These are phyloP conservation scores for Tenthredo mesomela DNA, from an alignment of 2,888 invertebrate genomes.

Conservation along the genomic window DNA sequence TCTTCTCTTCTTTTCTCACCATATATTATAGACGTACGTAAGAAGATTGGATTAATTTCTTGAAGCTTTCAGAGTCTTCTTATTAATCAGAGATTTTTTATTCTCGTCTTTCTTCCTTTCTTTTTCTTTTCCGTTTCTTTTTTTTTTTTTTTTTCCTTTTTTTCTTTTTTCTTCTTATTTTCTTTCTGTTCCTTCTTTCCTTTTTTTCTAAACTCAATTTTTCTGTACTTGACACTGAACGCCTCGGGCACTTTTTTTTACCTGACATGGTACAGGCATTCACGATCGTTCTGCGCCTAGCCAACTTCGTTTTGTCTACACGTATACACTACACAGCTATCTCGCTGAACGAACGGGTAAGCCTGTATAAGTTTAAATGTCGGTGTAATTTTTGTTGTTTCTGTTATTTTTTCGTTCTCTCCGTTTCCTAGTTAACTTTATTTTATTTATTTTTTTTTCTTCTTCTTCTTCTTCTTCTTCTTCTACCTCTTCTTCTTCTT, in stretches of 20 bases:
- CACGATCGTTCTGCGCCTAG: background rate
- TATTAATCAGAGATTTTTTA: constrained; percentile 31
- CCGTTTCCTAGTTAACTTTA: background rate
- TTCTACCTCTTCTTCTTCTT: background rate
- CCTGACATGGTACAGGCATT: background rate
- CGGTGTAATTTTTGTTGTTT: background rate
- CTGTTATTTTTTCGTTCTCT: background rate
- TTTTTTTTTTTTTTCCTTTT: background rate
- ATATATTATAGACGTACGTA: background rate
- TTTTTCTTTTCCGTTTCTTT: background rate
- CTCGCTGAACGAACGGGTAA: background rate
- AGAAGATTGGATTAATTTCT: constrained; percentile 15
- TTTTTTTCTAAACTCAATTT: constrained; percentile 26
- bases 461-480: background rate
- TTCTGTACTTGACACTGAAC: constrained; percentile 24
- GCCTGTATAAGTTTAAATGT: background rate
- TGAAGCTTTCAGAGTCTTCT: constrained; percentile 2
- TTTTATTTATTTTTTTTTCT: no score
- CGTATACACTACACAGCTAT: no score
- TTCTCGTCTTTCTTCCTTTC: background rate
- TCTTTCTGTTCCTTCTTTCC: background rate
- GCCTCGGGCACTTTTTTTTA: background rate
- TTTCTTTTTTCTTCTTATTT: no score
- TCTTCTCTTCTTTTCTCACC: background rate
- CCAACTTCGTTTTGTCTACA: background rate